A percentile compares a stretch with the other conserved stretches of the same genome.
These are phyloP conservation scores for Petrocephalus zakoni DNA, from an alignment of 2,113 vertebrate species.

Conservation along the genomic window DNA sequence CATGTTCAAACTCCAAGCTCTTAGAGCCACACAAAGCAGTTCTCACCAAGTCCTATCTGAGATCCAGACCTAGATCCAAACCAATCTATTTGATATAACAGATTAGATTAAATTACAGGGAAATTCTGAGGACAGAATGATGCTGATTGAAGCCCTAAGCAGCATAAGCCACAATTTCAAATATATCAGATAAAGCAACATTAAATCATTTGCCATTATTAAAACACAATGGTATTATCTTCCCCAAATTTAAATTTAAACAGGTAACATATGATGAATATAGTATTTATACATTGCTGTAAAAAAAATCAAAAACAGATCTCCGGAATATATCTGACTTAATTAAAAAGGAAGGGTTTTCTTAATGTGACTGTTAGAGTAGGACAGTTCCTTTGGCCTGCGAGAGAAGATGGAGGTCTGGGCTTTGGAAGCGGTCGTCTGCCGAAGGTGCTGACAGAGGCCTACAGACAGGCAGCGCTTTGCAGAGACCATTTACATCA, in stretches of 20 bases:
- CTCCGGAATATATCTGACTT: not conserved
- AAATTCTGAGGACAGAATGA: not conserved
- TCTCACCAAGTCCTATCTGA: not conserved
- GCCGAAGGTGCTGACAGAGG: not conserved
- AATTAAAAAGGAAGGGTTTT: not conserved
- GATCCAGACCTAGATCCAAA: not conserved
- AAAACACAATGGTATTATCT: not conserved
- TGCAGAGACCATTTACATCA: not conserved
- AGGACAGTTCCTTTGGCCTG: not conserved
- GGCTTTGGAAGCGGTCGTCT: constrained; percentile 1
- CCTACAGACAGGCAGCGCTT: not conserved
- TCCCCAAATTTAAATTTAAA: not conserved
- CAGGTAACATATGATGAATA: not conserved
- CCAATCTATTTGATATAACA: not conserved
- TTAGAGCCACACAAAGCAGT: not conserved
- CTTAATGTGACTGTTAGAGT: not conserved
- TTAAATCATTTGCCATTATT: not conserved
- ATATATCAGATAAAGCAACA: not conserved
- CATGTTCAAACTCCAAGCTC: not conserved
- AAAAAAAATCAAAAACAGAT: not conserved
- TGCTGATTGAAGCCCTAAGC: not conserved
- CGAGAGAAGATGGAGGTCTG: not conserved
- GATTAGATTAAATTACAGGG: not conserved
- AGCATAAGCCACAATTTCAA: not conserved
- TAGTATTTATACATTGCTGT: not conserved